Base-by-base conservation (phyloP, 2,797 vertebrate genomes). In the Coendou prehensilis region DNA sequence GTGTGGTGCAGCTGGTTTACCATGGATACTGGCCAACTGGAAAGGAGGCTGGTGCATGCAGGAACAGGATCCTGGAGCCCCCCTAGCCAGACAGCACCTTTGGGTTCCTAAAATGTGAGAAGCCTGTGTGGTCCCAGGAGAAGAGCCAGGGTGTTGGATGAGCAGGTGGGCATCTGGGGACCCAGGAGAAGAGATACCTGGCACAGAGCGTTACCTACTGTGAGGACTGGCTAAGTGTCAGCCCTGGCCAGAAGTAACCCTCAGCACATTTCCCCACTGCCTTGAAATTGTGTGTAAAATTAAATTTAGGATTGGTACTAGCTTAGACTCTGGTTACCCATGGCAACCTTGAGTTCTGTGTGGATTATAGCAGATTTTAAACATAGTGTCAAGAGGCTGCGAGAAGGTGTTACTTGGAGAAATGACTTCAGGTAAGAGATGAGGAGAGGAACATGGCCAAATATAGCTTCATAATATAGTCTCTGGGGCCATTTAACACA, bases 311-410 rank as follows among this genome's bases (percentile, higher is more conserved):
- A 45, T 95, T 89, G 93, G 87, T 94, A 92, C 82, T 69, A 91
- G 93, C 93, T 96, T 81, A 76, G 95, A 47, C 78, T 87, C 73
- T 81, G 96, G 97, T 98, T 97, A 96, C 98, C 96, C 97, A 91
- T 98, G 76, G 97, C 97, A 98, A 98, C 96, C 90, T 95, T 71
- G 92, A 96, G 54, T 96, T 98, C 94, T 94, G 45, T 91, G 90
- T 97, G 80, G 95, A 84, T 95, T 96, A 84, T 22, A 92, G 92
- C 96, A 91, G 95, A 93, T 96, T 96, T 96, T 93, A 94, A 96
- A 64, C 63, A 30, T 61, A 93, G 96, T 96, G 76, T 96, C 90
- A 96, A 54, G 95, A 95, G 80, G 80, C 92, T 93, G 91, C 76
- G 87, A 56, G 96, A 83, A 95, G 89, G 94, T 96, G 90, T 96